Conservation (phyloP, 2,888 invertebrate genomes). For the Lasioglossum oenotherae region DNA sequence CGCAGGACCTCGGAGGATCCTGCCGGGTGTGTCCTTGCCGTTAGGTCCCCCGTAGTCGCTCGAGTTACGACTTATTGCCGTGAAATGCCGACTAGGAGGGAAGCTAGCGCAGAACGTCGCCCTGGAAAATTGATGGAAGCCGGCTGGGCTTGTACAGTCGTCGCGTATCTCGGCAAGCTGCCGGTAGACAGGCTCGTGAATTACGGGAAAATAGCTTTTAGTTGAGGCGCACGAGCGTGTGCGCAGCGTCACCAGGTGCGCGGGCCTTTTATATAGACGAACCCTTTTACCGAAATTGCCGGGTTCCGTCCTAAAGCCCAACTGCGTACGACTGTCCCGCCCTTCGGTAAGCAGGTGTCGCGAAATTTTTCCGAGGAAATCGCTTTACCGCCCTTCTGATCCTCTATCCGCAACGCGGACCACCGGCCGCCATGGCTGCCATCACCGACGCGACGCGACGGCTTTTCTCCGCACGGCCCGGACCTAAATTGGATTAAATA, state of each 20-base stretch:
- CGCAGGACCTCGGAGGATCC: slow-evolving; percentile 2
- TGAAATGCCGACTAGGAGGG: slow-evolving; percentile 21
- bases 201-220: slow-evolving; percentile 81
- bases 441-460: not conserved
- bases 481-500: not conserved
- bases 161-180: slow-evolving; percentile 51
- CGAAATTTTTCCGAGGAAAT: slow-evolving; percentile 69
- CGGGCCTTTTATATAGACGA: slow-evolving; percentile 75
- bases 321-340: slow-evolving; percentile 10
- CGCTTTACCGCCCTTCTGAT: slow-evolving; percentile 21
- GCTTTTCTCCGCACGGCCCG: not conserved
- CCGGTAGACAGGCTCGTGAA: slow-evolving; percentile 71
- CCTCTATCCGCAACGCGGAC: not conserved
- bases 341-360: slow-evolving; percentile 63
- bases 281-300: slow-evolving; percentile 84
- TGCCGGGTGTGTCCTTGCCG: not conserved
- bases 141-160: slow-evolving; percentile 49
- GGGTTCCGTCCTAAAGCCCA: slow-evolving; percentile 68
- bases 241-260: slow-evolving; percentile 79
- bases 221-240: slow-evolving; percentile 59
- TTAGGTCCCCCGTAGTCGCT: slow-evolving; percentile 11
- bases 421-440: not conserved
- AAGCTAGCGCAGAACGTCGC: slow-evolving; percentile 32
- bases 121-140: slow-evolving; percentile 69
- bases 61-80: slow-evolving; percentile 59